Base-by-base conservation (phyloP, 2,888 invertebrate species). In the Metopia argyrocephala region DNA sequence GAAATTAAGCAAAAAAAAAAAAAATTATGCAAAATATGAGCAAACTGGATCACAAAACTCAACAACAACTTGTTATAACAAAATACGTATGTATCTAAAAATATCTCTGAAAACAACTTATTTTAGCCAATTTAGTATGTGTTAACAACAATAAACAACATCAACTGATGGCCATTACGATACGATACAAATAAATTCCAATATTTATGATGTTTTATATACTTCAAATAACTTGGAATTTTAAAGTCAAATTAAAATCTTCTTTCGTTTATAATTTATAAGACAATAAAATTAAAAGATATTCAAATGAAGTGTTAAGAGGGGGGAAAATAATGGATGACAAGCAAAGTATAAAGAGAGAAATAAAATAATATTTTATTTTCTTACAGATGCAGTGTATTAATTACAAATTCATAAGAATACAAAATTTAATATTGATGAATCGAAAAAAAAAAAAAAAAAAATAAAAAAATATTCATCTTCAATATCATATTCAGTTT, bases 121-220 rank as follows among this genome's bases (percentile, higher is more conserved):
- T 64, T 76, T 76, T 59, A 46, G 31, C 15, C 45, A 54, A 66
- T 71, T 71, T 71, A 78, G 71, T 71, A 71, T 71, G 65, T 78
- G 71, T 78, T 59, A 78, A 71, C 65, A 78, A 59, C 62, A 59
- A 68, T 56, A 69, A 68, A 45, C 28, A 46, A 61, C 45, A 46
- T 9, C 6, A 56, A 56, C 25, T 27, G 56, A 56, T 56, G 27
- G n/a, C n/a, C 38, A 45, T 9, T 31, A 38, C 2, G 31, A 65
- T 46, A 45, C 52, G 52, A 71, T 54, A 65, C 68, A 50, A 61
- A 78, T 76, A 78, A 71, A 71, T 78, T 61, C 45, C 5, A 46
- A 52, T 46, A 78, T 71, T 78, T 78, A 66, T 45, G 65, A 71
- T 7, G 38, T 15, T n/a, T n/a, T n/a, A n/a, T n/a, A n/a, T n/a